A percentile compares a stretch with the other conserved stretches of the same genome.
Conservation (phyloP, 2,113 vertebrate genomes). For the Epinephelus lanceolatus region DNA sequence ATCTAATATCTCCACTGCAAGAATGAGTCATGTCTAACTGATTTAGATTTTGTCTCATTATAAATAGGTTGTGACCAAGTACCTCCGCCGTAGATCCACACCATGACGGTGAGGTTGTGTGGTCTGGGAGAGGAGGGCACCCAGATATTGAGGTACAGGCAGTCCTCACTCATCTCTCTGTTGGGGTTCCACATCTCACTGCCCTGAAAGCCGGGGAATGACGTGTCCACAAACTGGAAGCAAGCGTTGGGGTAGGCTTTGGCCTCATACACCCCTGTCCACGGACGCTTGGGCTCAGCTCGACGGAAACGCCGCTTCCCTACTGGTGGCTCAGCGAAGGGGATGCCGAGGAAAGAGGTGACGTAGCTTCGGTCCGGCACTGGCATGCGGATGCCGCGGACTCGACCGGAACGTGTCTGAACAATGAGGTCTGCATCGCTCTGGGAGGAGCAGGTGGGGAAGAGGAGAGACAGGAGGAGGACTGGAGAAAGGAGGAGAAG, state of each 20-base stretch:
- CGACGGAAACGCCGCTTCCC: slow-evolving; percentile 88
- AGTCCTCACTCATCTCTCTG: slow-evolving; percentile 92
- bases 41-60: background rate
- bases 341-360: slow-evolving; percentile 90
- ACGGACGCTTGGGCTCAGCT: slow-evolving; percentile 85
- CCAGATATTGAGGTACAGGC: slow-evolving; percentile 94
- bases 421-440: slow-evolving; percentile 85
- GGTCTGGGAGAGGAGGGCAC: slow-evolving; percentile 86
- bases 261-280: slow-evolving; percentile 85
- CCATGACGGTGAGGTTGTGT: slow-evolving; percentile 87
- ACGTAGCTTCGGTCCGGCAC: slow-evolving; percentile 83
- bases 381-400: slow-evolving; percentile 84
- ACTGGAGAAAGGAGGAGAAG: slow-evolving; percentile 61
- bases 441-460: slow-evolving; percentile 70
- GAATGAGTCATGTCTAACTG: slow-evolving; percentile 6
- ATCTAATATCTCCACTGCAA: background rate
- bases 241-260: slow-evolving; percentile 87
- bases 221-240: slow-evolving; percentile 89
- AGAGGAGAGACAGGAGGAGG: slow-evolving; percentile 61
- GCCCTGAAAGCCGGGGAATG: slow-evolving; percentile 90
- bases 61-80: background rate
- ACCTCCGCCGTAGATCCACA: slow-evolving; percentile 96
- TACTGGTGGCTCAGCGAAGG: slow-evolving; percentile 89
- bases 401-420: slow-evolving; percentile 81
- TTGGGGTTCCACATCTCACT: slow-evolving; percentile 97